Conservation (phyloP, 2,888 invertebrate species). For the Hypena proboscidalis region DNA sequence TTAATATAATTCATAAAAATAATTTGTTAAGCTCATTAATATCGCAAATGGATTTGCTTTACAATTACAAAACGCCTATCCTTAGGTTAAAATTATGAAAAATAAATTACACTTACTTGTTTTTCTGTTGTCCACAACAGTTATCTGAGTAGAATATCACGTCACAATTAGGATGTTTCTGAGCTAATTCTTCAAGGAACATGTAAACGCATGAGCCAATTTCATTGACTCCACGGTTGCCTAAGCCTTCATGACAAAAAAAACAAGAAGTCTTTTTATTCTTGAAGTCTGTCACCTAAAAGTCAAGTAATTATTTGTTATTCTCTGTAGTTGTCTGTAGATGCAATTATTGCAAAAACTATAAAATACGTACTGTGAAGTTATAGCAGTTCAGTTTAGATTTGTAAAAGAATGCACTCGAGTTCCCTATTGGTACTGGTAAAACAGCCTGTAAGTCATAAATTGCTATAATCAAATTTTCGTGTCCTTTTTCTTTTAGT, state of each 20-base stretch:
- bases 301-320: background rate
- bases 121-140: conserved; percentile 20
- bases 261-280: conserved; percentile 17
- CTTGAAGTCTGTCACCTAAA: conserved; percentile 11
- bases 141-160: conserved; percentile 17
- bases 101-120: background rate
- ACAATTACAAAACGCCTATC: too few relatives aligned
- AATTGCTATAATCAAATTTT: conserved; percentile 21
- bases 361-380: background rate
- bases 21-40: too few relatives aligned
- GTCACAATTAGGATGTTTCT: conserved; percentile 6
- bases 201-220: conserved; percentile 7
- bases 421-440: conserved; percentile 8
- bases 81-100: too few relatives aligned
- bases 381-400: too few relatives aligned
- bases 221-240: conserved; percentile 10
- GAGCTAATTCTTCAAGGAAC: background rate
- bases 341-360: background rate
- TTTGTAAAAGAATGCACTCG: background rate
- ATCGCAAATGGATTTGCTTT: too few relatives aligned
- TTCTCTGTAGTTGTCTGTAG: background rate
- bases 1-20: background rate
- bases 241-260: conserved; percentile 26
- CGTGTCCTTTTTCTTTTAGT: conserved; percentile 10
- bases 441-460: conserved; percentile 35